Percentiles rank a stretch among this genome's conserved stretches.
Conservation (phyloP, 2,113 vertebrate genomes). For the Caloenas nicobarica region DNA sequence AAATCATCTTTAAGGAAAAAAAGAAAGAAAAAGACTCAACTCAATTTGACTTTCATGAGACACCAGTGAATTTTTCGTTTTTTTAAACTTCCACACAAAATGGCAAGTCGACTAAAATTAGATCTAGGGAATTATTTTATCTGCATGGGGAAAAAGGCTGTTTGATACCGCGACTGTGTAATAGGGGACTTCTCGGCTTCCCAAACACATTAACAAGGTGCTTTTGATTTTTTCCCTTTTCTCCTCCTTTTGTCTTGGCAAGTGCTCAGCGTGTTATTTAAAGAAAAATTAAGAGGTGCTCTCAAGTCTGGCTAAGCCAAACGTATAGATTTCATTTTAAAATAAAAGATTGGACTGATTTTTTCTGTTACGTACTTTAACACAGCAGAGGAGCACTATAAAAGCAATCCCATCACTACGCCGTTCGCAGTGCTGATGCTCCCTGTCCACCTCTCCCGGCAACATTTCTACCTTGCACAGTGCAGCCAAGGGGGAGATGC, state of each 20-base stretch:
- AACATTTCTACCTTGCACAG: background rate
- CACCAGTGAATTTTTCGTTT: background rate
- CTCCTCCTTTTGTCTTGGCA: background rate
- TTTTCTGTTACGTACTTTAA: background rate
- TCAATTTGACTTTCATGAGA: constrained; percentile 61
- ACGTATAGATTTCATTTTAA: background rate
- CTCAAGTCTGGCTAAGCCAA: background rate
- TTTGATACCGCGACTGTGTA: background rate
- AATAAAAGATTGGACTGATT: background rate
- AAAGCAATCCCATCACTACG: background rate
- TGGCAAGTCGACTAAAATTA: background rate
- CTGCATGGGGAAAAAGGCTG: background rate
- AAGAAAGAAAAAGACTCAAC: background rate
- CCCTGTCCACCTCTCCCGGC: background rate
- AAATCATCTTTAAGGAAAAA: background rate
- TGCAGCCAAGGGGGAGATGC: background rate
- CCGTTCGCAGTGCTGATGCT: background rate
- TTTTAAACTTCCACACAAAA: constrained; percentile 18
- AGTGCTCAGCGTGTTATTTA: background rate
- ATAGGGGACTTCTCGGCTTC: background rate
- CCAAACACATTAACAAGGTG: background rate
- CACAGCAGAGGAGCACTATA: background rate
- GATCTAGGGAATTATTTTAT: constrained; percentile 53
- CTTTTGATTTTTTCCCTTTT: background rate
- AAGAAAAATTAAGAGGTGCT: background rate